Evolutionary conservation across 2,888 invertebrate species (phyloP).

Genomic region (Brassicogethes aeneus): DNA sequence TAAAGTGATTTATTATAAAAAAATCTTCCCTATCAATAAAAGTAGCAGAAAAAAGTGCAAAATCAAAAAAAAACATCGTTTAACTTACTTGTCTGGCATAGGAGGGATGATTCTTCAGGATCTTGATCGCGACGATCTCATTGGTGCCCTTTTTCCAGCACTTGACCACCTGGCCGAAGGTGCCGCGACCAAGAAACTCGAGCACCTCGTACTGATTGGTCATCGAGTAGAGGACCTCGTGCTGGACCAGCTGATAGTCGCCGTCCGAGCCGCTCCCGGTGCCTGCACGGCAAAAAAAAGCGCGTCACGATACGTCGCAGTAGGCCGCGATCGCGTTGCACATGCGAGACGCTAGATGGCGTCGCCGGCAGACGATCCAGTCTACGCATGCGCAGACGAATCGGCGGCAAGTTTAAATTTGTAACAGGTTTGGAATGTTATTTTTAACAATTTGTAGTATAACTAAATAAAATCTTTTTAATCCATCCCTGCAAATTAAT

Average conservation of each 20-base stretch:
- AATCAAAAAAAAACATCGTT: too few relatives aligned
- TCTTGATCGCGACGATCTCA: slow-evolving; percentile 99
- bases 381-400: too few relatives aligned
- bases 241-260: slow-evolving; percentile 97
- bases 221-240: slow-evolving; percentile 95
- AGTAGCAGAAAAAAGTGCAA: too few relatives aligned
- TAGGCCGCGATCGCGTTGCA: too few relatives aligned
- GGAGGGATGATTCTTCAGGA: slow-evolving; percentile 99
- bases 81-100: slow-evolving; percentile 80
- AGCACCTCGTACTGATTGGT: slow-evolving; percentile 93
- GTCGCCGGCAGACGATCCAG: too few relatives aligned
- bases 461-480: too few relatives aligned
- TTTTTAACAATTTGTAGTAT: too few relatives aligned
- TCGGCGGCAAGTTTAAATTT: too few relatives aligned
- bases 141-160: slow-evolving; percentile 99
- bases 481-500: too few relatives aligned
- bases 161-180: slow-evolving; percentile 98
- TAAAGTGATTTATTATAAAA: neutral
- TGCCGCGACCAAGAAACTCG: slow-evolving; percentile 98
- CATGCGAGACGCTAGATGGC: slow-evolving; percentile 5
- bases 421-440: too few relatives aligned
- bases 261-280: slow-evolving; percentile 87
- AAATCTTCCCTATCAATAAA: neutral
- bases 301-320: too few relatives aligned
- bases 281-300: too few relatives aligned